phyloP scores from a whole-genome alignment of 2,797 vertebrate species.

The Chiloscyllium punctatum region DNA sequence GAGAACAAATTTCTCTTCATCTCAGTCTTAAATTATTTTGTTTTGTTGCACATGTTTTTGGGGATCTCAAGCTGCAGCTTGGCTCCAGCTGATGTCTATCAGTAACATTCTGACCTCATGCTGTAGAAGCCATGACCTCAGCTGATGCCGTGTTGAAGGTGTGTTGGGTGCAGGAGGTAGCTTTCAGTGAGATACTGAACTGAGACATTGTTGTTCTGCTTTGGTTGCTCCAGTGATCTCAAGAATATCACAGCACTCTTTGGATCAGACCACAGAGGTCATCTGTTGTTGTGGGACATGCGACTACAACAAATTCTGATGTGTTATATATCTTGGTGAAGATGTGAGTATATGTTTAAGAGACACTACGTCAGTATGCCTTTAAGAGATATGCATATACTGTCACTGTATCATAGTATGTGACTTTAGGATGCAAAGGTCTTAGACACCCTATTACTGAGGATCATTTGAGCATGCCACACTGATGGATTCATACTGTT shows the following conservation, averaged over 20 bases:
- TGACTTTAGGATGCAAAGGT: too few species aligned
- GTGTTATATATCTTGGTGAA: too few species aligned
- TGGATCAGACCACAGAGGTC: not conserved
- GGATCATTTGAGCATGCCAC: too few species aligned
- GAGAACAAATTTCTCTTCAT: too few species aligned
- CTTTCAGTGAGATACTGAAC: not conserved
- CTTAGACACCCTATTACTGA: too few species aligned
- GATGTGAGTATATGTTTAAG: too few species aligned
- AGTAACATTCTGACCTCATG: not conserved
- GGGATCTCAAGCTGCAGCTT: not conserved
- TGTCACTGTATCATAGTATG: too few species aligned
- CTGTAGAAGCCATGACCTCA: not conserved
- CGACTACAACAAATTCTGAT: too few species aligned
- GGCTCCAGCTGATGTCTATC: not conserved
- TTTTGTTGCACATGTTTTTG: not conserved
- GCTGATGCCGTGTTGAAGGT: not conserved
- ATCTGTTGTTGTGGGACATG: not conserved
- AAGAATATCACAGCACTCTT: not conserved
- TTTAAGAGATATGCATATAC: too few species aligned
- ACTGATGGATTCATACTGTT: too few species aligned
- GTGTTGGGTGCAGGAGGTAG: not conserved
- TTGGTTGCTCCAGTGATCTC: not conserved
- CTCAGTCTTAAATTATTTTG: not conserved
- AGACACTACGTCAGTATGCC: too few species aligned
- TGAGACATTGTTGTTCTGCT: not conserved